Conservation (phyloP, 2,113 vertebrate species). For the Pyxicephalus adspersus region DNA sequence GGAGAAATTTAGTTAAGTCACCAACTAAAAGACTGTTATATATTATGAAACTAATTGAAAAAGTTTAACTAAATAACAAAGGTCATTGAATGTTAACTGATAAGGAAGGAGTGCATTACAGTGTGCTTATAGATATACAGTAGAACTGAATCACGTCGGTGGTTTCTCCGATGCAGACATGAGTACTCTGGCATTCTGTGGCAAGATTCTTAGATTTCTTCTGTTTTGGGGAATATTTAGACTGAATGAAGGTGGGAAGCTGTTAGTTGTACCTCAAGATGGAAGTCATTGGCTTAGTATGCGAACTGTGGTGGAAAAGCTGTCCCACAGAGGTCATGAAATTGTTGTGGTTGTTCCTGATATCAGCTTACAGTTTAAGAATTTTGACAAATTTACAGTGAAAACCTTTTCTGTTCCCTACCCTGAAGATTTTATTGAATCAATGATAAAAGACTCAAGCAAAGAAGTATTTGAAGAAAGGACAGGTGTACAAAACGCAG, state of each 20-base stretch:
- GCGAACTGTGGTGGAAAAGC: conserved; percentile 66
- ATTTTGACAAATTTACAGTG: conserved; percentile 69
- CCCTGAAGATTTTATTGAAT: conserved; percentile 61
- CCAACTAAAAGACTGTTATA: no score
- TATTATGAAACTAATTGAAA: neutral
- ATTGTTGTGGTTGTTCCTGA: conserved; percentile 76
- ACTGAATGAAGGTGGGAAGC: conserved; percentile 66
- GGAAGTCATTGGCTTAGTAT: conserved; percentile 88
- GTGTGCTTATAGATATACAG: neutral
- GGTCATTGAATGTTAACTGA: neutral
- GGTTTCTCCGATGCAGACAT: neutral
- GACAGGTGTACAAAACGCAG: conserved; percentile 63
- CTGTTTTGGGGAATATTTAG: conserved; percentile 52
- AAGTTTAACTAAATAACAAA: conserved; percentile 1
- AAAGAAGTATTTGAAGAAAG: neutral
- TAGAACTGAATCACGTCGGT: neutral
- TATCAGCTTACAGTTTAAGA: conserved; percentile 69
- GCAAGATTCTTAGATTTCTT: conserved; percentile 9
- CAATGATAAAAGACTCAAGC: rapidly evolving
- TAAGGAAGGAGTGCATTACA: neutral
- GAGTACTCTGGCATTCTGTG: neutral
- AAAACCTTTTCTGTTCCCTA: conserved; percentile 67
- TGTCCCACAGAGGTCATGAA: conserved; percentile 75
- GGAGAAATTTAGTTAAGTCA: no score
- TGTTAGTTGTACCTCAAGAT: conserved; percentile 83